Conservation (phyloP, 1,140 invertebrate species). For the Lepidurus arcticus region DNA sequence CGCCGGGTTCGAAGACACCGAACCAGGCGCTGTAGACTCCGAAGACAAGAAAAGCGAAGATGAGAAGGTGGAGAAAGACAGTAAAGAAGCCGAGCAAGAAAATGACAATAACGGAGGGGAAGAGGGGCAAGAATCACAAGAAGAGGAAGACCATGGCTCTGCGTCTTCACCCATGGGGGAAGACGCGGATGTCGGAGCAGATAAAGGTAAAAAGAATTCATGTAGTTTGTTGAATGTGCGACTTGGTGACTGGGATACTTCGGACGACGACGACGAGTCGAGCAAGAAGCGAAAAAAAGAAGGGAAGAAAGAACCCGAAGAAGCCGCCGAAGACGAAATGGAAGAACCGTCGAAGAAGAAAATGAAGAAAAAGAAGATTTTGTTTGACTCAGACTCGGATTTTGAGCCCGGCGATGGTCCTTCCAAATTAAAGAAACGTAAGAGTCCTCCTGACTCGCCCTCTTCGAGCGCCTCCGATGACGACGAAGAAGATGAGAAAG, state of each 20-base stretch:
- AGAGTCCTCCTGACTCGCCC: neutral
- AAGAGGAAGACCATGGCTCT: neutral
- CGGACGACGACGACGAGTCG: neutral
- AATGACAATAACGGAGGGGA: constrained; percentile 37
- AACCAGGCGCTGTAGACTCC: neutral
- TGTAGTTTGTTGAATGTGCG: neutral
- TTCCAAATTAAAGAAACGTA: constrained; percentile 28
- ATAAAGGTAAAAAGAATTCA: neutral
- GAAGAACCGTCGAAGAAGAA: constrained; percentile 30
- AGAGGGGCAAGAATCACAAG: constrained; percentile 35
- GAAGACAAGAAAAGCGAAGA: constrained; percentile 1
- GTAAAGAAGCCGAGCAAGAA: constrained; percentile 34
- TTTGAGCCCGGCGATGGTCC: constrained; percentile 35
- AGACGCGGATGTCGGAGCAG: neutral
- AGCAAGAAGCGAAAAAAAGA: neutral
- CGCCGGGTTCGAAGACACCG: neutral
- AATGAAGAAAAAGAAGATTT: constrained; percentile 33
- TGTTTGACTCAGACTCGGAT: constrained; percentile 37
- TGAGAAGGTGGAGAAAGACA: constrained; percentile 31
- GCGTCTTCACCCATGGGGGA: neutral
- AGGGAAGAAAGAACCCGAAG: constrained; percentile 35
- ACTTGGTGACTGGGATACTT: neutral
- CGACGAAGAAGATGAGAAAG: constrained; percentile 37
- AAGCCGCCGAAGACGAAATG: constrained; percentile 38
- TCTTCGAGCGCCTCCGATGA: constrained; percentile 36